Percentiles rank a stretch among this genome's conserved stretches.
phyloP scores from a whole-genome alignment of 1,140 invertebrate genomes.

The Lethrus apterus region DNA sequence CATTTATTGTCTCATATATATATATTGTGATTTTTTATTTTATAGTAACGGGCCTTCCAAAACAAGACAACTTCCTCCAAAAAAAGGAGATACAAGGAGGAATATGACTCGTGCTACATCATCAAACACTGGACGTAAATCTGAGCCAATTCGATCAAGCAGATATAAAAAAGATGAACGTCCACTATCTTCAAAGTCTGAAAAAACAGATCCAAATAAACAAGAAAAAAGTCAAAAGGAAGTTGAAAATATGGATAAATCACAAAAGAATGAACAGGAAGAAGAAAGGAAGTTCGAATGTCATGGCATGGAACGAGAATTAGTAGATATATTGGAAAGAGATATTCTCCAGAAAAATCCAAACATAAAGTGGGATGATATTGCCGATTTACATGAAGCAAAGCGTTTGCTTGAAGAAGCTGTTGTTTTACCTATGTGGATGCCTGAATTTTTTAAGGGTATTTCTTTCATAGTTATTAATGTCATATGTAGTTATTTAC shows the following conservation, averaged over 20 bases:
- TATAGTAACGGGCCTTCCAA: conserved; percentile 27
- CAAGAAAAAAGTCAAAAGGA: conserved; percentile 27
- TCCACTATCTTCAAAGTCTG: conserved; percentile 37
- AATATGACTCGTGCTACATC: conserved; percentile 26
- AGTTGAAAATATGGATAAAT: conserved; percentile 53
- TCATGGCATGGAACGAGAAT: conserved; percentile 79
- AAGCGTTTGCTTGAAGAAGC: conserved; percentile 95
- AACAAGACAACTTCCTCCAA: conserved; percentile 18
- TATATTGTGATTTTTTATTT: too few relatives aligned
- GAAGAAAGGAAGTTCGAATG: conserved; percentile 89
- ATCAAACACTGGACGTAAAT: conserved; percentile 28
- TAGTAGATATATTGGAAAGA: conserved; percentile 91
- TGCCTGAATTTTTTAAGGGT: conserved; percentile 96
- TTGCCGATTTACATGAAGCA: conserved; percentile 92
- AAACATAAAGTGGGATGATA: conserved; percentile 95
- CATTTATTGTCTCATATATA: background rate
- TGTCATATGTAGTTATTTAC: background rate
- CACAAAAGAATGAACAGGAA: conserved; percentile 61
- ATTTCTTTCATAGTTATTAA: background rate
- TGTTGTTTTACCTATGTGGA: conserved; percentile 94
- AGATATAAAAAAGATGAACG: conserved; percentile 36
- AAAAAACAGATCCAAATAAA: conserved; percentile 27
- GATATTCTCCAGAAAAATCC: conserved; percentile 98
- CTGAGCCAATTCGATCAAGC: conserved; percentile 21
- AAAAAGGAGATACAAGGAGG: conserved; percentile 32